Percentiles rank a stretch among this genome's conserved stretches.
These are phyloP conservation scores for Julus scandinavius DNA, from an alignment of 2,888 invertebrate genomes.

Conservation along the genomic window DNA sequence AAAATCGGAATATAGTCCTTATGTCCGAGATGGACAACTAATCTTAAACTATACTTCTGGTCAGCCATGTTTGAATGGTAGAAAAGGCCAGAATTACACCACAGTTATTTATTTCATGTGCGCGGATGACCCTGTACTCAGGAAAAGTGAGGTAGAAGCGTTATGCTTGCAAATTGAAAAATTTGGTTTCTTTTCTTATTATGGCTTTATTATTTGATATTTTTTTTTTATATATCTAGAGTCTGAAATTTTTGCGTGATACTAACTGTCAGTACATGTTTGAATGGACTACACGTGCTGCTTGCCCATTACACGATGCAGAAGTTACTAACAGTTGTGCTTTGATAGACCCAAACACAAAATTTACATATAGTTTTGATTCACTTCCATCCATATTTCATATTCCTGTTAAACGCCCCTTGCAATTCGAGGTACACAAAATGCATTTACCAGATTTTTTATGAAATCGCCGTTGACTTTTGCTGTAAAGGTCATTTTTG, in stretches of 20 bases:
- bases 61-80: slow-evolving; percentile 42
- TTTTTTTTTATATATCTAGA: background rate
- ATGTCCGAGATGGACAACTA: slow-evolving; percentile 51
- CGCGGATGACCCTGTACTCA: background rate
- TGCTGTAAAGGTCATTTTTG: background rate
- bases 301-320: slow-evolving; percentile 17
- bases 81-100: slow-evolving; percentile 49
- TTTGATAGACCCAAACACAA: background rate
- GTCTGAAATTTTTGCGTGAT: slow-evolving; percentile 25
- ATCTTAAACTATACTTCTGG: slow-evolving; percentile 54
- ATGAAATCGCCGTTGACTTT: background rate
- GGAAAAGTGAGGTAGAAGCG: background rate
- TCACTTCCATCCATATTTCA: background rate
- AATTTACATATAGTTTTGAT: slow-evolving; percentile 46
- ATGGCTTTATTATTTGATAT: background rate
- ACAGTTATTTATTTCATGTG: slow-evolving; percentile 55
- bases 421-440: background rate
- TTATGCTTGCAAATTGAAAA: background rate
- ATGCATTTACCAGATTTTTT: background rate
- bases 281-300: slow-evolving; percentile 48
- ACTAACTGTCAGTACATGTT: slow-evolving; percentile 27
- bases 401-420: slow-evolving; percentile 27
- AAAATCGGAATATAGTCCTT: background rate
- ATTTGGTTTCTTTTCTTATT: background rate
- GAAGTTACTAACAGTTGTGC: background rate